phyloP scores from a whole-genome alignment of 1,140 invertebrate genomes.

The Zaprionus africanus region DNA sequence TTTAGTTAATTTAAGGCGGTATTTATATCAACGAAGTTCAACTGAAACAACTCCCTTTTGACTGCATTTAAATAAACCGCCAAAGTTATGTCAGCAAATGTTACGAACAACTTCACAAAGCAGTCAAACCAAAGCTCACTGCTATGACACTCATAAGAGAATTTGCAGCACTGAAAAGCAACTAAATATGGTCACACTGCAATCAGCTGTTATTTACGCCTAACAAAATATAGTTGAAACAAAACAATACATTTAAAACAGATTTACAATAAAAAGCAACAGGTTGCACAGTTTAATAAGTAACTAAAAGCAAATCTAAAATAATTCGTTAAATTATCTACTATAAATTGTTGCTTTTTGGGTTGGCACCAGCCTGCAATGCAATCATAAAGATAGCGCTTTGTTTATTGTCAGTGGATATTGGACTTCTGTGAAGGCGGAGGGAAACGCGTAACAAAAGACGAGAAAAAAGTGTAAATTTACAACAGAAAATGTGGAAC shows the following conservation, averaged over 20 bases:
- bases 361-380: background rate
- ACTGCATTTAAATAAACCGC: background rate
- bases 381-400: background rate
- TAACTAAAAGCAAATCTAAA: background rate
- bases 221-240: conserved; percentile 10
- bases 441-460: background rate
- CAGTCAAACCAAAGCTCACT: conserved; percentile 8
- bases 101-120: background rate
- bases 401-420: background rate
- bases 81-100: background rate
- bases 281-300: background rate
- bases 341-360: background rate
- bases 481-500: conserved; percentile 60
- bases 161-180: conserved; percentile 6
- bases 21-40: background rate
- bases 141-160: background rate
- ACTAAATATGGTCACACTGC: conserved; percentile 27
- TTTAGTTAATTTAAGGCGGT: too few relatives aligned
- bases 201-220: conserved; percentile 21
- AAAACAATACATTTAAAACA: conserved; percentile 29
- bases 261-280: background rate
- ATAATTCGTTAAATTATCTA: background rate
- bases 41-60: background rate
- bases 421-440: background rate
- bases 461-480: background rate